phyloP scores from a whole-genome alignment of 2,888 invertebrate species.

The Pristionchus maxplancki region DNA sequence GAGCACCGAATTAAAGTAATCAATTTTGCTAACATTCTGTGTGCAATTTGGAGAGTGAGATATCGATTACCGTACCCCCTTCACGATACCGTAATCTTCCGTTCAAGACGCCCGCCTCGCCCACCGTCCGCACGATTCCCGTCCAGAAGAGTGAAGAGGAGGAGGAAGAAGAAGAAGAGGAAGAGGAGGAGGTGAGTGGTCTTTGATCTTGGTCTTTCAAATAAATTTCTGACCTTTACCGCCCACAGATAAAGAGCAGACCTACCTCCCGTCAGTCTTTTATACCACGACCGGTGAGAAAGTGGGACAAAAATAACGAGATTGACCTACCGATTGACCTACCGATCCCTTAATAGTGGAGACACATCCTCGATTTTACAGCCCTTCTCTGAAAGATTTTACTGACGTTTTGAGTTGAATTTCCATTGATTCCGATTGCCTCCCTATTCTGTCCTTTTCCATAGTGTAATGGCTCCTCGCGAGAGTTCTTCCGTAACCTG shows the following conservation, averaged over 20 bases:
- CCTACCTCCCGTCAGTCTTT: constrained; percentile 9
- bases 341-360: not conserved
- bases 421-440: not conserved
- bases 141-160: constrained; percentile 30
- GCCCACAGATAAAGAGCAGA: not conserved
- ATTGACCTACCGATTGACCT: not conserved
- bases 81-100: not conserved
- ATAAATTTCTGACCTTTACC: not conserved
- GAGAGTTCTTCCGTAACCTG: not conserved
- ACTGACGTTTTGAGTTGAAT: constrained; percentile 25
- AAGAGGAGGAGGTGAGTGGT: constrained; percentile 43
- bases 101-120: constrained; percentile 24
- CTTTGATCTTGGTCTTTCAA: constrained; percentile 30
- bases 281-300: constrained; percentile 10
- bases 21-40: not conserved
- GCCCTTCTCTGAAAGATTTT: not conserved
- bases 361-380: not conserved
- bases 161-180: constrained; percentile 50
- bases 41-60: not conserved
- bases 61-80: not conserved
- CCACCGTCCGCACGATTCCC: constrained; percentile 9
- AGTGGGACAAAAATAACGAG: not conserved
- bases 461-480: not conserved
- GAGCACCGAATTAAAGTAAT: too few relatives aligned
- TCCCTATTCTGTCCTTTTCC: not conserved